Conservation (phyloP, 2,113 vertebrate species). For the Sminthopsis crassicaudata region DNA sequence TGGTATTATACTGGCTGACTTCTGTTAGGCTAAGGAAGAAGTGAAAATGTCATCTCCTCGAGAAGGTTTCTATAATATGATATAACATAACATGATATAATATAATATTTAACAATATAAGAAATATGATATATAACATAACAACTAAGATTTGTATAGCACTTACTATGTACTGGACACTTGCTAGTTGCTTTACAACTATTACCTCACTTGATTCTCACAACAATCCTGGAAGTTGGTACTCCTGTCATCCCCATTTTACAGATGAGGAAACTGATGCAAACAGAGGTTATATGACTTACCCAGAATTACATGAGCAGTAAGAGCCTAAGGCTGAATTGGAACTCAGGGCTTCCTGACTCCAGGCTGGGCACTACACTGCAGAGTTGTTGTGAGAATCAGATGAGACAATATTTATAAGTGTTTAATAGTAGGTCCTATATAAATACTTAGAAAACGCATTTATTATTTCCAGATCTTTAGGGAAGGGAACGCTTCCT, state of each 20-base stretch:
- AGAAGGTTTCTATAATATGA: background rate
- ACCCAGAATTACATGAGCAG: background rate
- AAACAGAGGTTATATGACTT: background rate
- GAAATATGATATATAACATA: too few relatives aligned
- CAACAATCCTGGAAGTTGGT: background rate
- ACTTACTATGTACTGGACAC: background rate
- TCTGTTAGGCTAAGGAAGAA: background rate
- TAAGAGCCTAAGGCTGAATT: background rate
- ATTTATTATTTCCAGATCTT: conserved; percentile 14
- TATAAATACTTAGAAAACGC: background rate
- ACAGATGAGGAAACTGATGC: background rate
- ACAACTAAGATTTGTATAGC: background rate
- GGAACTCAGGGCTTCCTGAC: background rate
- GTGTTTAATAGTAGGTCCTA: background rate
- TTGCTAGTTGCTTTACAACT: background rate
- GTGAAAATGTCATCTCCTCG: background rate
- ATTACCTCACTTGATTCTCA: background rate
- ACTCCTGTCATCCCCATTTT: background rate
- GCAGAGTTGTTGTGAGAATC: background rate
- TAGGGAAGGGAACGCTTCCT: background rate
- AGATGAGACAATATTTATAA: background rate
- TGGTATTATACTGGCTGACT: background rate
- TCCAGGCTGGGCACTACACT: background rate
- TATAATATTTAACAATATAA: background rate
- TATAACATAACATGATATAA: background rate